Percentiles rank a stretch among this genome's conserved stretches.
phyloP scores from a whole-genome alignment of 2,888 invertebrate genomes.

The Dermolepida albohirtum region DNA sequence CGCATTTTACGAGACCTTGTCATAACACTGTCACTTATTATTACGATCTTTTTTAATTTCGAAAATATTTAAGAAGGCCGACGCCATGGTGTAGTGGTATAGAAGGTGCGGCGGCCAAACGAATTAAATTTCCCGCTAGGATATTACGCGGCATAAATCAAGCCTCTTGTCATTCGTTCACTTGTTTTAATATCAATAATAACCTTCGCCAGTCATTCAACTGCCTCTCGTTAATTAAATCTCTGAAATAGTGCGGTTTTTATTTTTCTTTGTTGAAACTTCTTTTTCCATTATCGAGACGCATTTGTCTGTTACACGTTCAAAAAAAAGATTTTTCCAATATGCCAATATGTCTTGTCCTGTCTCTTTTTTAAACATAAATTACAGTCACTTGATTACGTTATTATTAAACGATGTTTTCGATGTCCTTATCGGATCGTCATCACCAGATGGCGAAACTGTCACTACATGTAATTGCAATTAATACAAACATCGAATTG shows the following conservation, averaged over 20 bases:
- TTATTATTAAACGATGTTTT: slow-evolving; percentile 27
- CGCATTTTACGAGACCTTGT: slow-evolving; percentile 54
- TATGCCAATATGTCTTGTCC: too few relatives aligned
- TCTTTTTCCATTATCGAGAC: too few relatives aligned
- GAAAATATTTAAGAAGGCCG: slow-evolving; percentile 59
- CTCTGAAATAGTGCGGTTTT: slow-evolving; percentile 37
- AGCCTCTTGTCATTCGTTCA: slow-evolving; percentile 58
- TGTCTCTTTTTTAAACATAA: not conserved
- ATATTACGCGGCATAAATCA: slow-evolving; percentile 62
- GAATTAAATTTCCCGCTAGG: slow-evolving; percentile 62
- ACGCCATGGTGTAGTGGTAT: not conserved
- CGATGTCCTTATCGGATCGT: slow-evolving; percentile 34
- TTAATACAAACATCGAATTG: slow-evolving; percentile 21
- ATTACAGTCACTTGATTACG: slow-evolving; percentile 14
- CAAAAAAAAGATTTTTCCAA: too few relatives aligned
- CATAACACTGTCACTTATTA: slow-evolving; percentile 63
- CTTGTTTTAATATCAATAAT: slow-evolving; percentile 61
- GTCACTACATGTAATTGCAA: slow-evolving; percentile 30
- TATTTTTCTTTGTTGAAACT: slow-evolving; percentile 2
- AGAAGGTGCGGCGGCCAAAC: not conserved
- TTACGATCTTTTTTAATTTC: slow-evolving; percentile 62
- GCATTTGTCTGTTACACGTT: not conserved
- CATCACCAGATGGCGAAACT: slow-evolving; percentile 25
- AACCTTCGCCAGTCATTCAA: slow-evolving; percentile 45
- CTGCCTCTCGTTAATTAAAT: slow-evolving; percentile 37